phyloP scores from a whole-genome alignment of 2,797 vertebrate species.

The Megaceryle alcyon region DNA sequence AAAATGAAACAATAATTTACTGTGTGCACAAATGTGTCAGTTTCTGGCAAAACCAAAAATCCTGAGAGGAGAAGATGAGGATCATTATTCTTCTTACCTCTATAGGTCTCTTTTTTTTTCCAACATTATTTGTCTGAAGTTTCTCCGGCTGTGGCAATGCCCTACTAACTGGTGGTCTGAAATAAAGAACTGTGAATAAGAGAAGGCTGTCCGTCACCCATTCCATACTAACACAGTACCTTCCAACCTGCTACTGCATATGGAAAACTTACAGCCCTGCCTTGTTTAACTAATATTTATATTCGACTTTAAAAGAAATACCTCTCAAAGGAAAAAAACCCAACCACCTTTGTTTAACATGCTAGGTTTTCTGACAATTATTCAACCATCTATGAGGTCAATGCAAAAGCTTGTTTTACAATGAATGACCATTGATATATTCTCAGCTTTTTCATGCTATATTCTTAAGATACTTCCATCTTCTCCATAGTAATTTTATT shows the following conservation, averaged over 20 bases:
- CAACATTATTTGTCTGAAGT: constrained; percentile 97
- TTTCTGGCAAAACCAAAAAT: not conserved
- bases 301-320: not conserved
- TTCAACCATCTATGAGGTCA: not conserved
- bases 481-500: not conserved
- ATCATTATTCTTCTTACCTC: constrained; percentile 81
- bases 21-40: not conserved
- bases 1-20: not conserved
- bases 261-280: not conserved
- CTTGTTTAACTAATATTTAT: not conserved
- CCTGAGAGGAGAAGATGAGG: not conserved
- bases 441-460: not conserved
- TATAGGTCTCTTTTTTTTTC: constrained; percentile 97
- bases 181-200: constrained; percentile 84
- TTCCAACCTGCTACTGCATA: constrained; percentile 30
- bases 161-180: constrained; percentile 97
- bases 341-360: not conserved
- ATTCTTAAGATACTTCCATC: not conserved
- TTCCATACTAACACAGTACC: constrained; percentile 57
- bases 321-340: not conserved
- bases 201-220: constrained; percentile 69
- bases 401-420: not conserved
- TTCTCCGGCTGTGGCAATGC: constrained; percentile 96
- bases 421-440: not conserved
- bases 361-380: not conserved